Base-by-base conservation (phyloP, 2,113 vertebrate species). In the Aspidoscelis tigris region DNA sequence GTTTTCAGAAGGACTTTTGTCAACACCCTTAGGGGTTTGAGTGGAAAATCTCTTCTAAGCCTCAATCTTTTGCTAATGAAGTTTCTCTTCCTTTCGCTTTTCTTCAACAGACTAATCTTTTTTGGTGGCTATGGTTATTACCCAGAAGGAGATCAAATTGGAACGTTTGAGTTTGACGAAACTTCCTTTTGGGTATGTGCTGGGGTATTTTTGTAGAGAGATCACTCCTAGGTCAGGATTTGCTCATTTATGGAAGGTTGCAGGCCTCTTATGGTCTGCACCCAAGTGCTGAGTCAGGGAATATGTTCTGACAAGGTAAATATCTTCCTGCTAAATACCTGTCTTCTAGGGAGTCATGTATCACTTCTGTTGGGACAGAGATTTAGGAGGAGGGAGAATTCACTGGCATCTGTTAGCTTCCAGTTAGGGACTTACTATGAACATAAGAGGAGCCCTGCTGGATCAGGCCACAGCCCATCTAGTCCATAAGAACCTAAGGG, bases 111-210 rank as follows among this genome's bases (percentile, higher is more conserved):
- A 92, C 93, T 99, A 24, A 94, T 98, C 88, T 99, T 97, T 96
- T 99, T 99, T 90, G 99, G 98, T 61, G 99, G 99, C 39, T 99
- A 99, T 76, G 99, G 99, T 41, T 99, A 99, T 75, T 96, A 96
- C 76, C 97, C 97, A 70, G 96, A 97, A 89, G 97, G 96, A 72
- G 92, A 94, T 55, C 97, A 98, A 88, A 90, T 94, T 50, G 98
- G 98, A 87, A 98, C 96, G 0, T 99, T 99, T 94, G 97, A 99
- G 91, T 98, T 97, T 41, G 98, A 99, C 84, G 98, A 98, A 92
- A 97, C 97, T 0, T 98, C 98, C 26, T 96, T 98, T 82, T 95
- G 97, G 97, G 98, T 99, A 88, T 91, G 93, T 71, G 12, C 20
- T 14, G 1, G 11, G 3, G 39, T 21, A 26, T 65, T 85, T 58